Base-by-base conservation (phyloP, 2,113 vertebrate species). In the Chlamydotis undulata region DNA sequence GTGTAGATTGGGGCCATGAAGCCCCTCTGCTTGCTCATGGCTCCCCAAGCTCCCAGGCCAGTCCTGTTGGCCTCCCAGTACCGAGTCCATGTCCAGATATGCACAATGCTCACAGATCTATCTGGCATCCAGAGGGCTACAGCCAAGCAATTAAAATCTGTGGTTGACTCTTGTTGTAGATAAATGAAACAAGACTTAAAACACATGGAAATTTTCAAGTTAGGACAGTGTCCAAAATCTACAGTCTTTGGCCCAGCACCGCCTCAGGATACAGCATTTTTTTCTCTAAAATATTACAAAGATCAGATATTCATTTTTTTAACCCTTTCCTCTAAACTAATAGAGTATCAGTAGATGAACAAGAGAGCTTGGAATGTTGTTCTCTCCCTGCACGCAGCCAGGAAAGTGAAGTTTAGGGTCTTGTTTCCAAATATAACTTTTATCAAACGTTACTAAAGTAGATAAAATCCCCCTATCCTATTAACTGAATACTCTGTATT, bases 181-280 rank as follows among this genome's bases (percentile, higher is more conserved):
- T 96, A 97, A 96, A 95, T 95, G 91, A 96, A 94, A 94, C 14
- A 28, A 95, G 86, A 87, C 93, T 94, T 90, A 89, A 97, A 97
- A 96, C 94, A 96, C 94, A 95, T 96, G 96, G 96, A 95, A 96
- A 96, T 97, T 95, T 93, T 95, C 87, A 96, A 94, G 89, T 91
- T 68, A 96, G 94, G 93, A 96, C 76, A 88, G 73, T 91, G 61
- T 96, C 94, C 94, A 96, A 96, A 93, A 96, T 71, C 96, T 97
- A 96, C 93, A 96, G 79, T 94, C 86, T 93, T 88, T 96, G 92
- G 90, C 89, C 84, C 86, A 92, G 77, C 10, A 24, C 14, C 74
- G 93, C 81, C 88, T 94, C 90, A 87, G 79, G 92, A 96, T 91
- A 95, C 55, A 87, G 64, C 26, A 6, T 55, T 78, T 86, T 83